Base-by-base conservation (phyloP, 2,888 invertebrate species). In the Cosmorhoe ocellata region DNA sequence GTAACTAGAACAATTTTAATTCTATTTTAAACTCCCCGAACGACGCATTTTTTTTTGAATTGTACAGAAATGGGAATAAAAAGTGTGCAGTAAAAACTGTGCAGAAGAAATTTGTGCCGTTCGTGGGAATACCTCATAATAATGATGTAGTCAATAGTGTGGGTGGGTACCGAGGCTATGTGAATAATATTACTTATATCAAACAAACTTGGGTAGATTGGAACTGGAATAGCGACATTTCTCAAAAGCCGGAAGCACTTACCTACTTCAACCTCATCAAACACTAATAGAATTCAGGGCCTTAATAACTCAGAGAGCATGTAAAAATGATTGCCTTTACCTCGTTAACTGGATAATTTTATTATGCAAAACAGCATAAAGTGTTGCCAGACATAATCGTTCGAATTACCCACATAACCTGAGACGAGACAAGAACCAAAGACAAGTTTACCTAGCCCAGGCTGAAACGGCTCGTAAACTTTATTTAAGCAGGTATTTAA, bases 351-450 rank as follows among this genome's bases (percentile, higher is more conserved):
- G 50, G 57, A 58, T 59, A 89, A 89, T 90, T 89, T 86, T 84
- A 89, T 90, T 90, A 89, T 88, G 89, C 87, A 89, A 90, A 90
- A 88, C 66, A 62, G 78, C 71, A 75, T 88, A 85, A 89, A 85
- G 88, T 89, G 89, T 88, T 87, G 82, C 82, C 76, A 71, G 81
- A 74, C 72, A 77, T 86, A 85, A 89, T 87, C 78, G 79, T 71
- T 82, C 71, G 78, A 81, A 84, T 79, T 61, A 61, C 51, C 38
- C 38, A 49, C 56, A 56, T 59, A 45, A 62, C 67, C 66, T 66
- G 42, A 24, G 24, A 33, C 42, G 71, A 68, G 76, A 74, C 73
- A 18, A 76, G 50, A 30, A 10, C 36, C 26, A 27, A 34, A 51
- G 41, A 42, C 31, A 44, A 46, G 50, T 42, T 42, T 10, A 2